These are phyloP conservation scores for Toxonevra muliebris DNA, from an alignment of 2,888 invertebrate species.

Conservation along the genomic window DNA sequence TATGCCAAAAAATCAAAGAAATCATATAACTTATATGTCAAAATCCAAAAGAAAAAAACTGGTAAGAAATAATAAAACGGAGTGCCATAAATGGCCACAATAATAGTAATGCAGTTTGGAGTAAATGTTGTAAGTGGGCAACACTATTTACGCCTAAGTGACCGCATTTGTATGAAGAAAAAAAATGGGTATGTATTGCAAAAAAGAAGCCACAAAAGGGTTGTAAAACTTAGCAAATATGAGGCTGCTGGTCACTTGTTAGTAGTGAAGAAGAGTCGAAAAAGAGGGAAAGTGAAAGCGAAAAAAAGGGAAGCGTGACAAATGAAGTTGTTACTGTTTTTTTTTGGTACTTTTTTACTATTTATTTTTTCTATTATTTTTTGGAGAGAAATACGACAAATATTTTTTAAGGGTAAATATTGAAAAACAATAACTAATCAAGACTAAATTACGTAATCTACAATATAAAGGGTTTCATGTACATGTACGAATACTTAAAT, in stretches of 20 bases:
- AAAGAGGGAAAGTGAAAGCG: neutral
- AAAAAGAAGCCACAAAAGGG: neutral
- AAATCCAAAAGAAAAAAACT: neutral
- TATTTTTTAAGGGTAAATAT: neutral
- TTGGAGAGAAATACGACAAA: too few species aligned
- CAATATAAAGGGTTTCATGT: too few species aligned
- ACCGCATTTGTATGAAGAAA: neutral
- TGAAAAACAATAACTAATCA: slow-evolving; percentile 12
- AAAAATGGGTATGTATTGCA: too few species aligned
- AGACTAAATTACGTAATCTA: neutral
- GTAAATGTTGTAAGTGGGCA: neutral
- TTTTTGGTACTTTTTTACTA: neutral
- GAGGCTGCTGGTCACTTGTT: neutral
- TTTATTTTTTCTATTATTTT: neutral
- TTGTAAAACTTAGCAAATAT: neutral
- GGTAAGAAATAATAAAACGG: neutral
- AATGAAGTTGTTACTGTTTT: neutral
- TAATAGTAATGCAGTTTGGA: neutral
- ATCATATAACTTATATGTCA: neutral
- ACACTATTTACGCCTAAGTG: slow-evolving; percentile 12
- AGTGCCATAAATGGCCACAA: neutral
- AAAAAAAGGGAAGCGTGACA: neutral
- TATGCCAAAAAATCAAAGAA: neutral
- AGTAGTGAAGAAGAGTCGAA: neutral
- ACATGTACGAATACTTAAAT: neutral